Conservation (phyloP, 2,888 invertebrate genomes). For the Conus canariensis region DNA sequence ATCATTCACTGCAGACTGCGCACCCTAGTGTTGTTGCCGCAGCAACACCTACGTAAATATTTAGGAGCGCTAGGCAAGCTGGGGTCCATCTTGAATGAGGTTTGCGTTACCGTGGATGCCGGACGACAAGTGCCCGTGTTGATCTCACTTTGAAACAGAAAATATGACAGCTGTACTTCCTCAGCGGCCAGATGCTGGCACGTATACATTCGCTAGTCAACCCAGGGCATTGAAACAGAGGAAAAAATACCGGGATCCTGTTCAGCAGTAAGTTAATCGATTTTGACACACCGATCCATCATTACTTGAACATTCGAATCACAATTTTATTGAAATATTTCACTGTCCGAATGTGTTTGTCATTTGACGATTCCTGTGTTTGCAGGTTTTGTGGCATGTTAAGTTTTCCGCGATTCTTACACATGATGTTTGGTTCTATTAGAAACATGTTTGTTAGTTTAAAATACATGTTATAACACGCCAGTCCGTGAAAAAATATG, state of each 20-base stretch:
- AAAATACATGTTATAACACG: background rate
- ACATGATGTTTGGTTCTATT: too few species aligned
- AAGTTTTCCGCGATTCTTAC: too few species aligned
- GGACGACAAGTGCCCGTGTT: slow-evolving; percentile 25
- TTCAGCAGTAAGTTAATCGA: slow-evolving; percentile 42
- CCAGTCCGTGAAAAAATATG: background rate
- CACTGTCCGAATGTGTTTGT: too few species aligned
- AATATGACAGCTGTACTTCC: slow-evolving; percentile 60
- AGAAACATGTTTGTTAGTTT: too few species aligned
- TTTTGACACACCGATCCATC: background rate
- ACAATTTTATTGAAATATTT: too few species aligned
- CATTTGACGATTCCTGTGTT: too few species aligned
- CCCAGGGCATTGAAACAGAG: slow-evolving; percentile 77
- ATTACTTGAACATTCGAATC: too few species aligned
- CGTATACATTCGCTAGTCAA: slow-evolving; percentile 79
- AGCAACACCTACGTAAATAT: slow-evolving; percentile 52
- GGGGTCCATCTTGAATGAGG: slow-evolving; percentile 39
- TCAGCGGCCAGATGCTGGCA: slow-evolving; percentile 64
- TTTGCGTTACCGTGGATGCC: slow-evolving; percentile 33
- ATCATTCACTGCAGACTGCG: slow-evolving; percentile 34
- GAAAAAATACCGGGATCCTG: slow-evolving; percentile 77
- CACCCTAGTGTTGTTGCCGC: slow-evolving; percentile 51
- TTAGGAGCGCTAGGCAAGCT: slow-evolving; percentile 37
- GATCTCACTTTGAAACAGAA: slow-evolving; percentile 7
- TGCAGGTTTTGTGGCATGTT: too few species aligned